Conservation (phyloP, 2,888 invertebrate genomes). For the Euspilapteryx auroguttella region DNA sequence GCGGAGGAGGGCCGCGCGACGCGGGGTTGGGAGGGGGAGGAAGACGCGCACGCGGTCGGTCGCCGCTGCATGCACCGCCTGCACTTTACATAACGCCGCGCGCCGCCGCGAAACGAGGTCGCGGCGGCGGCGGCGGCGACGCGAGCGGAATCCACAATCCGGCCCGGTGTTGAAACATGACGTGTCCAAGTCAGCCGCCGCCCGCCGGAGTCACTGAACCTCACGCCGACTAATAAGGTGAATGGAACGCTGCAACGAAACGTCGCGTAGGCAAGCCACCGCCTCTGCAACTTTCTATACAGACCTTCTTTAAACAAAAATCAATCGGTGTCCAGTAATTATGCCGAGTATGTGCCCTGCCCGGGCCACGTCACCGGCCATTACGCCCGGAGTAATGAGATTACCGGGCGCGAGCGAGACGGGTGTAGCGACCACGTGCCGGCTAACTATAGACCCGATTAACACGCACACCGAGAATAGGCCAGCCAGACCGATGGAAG, state of each 20-base stretch:
- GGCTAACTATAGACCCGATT: too few species aligned
- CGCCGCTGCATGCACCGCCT: slow-evolving; percentile 42
- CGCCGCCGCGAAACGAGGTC: slow-evolving; percentile 41
- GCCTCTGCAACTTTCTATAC: too few species aligned
- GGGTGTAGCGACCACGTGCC: too few species aligned
- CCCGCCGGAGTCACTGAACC: slow-evolving; percentile 50
- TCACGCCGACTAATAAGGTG: slow-evolving; percentile 49
- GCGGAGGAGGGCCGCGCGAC: slow-evolving; percentile 50
- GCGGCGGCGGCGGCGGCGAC: slow-evolving; percentile 28
- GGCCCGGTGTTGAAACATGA: slow-evolving; percentile 13
- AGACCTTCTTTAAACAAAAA: too few species aligned
- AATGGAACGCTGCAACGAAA: slow-evolving; percentile 19
- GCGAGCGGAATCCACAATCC: slow-evolving; percentile 44
- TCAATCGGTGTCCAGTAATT: too few species aligned
- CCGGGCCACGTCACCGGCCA: too few species aligned
- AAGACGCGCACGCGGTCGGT: slow-evolving; percentile 46
- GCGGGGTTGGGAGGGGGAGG: slow-evolving; percentile 28
- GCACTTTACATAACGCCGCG: slow-evolving; percentile 52
- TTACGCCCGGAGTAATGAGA: too few species aligned
- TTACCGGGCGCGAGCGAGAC: too few species aligned
- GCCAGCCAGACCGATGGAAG: too few species aligned
- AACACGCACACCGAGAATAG: too few species aligned
- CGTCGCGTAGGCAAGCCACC: too few species aligned
- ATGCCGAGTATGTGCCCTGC: too few species aligned
- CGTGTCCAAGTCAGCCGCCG: slow-evolving; percentile 1